A percentile compares a stretch with the other conserved stretches of the same genome.
These are phyloP conservation scores for Ctenosaura bakeri DNA, from an alignment of 2,797 vertebrate species.

Conservation along the genomic window DNA sequence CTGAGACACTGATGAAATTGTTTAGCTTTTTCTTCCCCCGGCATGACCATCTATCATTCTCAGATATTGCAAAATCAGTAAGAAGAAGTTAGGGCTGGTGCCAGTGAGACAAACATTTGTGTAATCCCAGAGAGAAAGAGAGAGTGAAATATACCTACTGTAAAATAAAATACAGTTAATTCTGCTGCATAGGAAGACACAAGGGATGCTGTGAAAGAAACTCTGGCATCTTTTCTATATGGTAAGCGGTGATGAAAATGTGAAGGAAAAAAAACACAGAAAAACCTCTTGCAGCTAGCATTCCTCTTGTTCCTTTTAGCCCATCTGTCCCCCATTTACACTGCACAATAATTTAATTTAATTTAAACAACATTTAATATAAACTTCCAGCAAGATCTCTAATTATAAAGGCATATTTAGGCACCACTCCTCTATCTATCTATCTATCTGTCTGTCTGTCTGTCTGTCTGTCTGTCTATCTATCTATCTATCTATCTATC, in stretches of 20 bases:
- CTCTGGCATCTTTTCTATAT: slow-evolving; percentile 2
- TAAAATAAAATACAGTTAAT: slow-evolving; percentile 68
- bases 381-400: not conserved
- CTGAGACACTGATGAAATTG: slow-evolving; percentile 56
- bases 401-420: not conserved
- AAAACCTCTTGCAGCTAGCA: no score
- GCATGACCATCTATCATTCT: slow-evolving; percentile 43
- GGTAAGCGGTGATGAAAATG: slow-evolving; percentile 45
- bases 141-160: slow-evolving; percentile 74
- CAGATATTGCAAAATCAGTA: slow-evolving; percentile 48
- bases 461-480: no score
- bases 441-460: no score
- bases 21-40: slow-evolving; percentile 53
- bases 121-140: slow-evolving; percentile 52
- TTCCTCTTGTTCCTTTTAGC: slow-evolving; percentile 44
- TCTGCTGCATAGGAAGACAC: slow-evolving; percentile 51
- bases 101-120: slow-evolving; percentile 63
- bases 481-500: no score
- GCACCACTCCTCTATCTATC: no score
- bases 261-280: not conserved
- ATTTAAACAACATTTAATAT: not conserved
- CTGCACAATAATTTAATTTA: not conserved
- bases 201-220: slow-evolving; percentile 54
- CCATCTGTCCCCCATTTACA: not conserved
- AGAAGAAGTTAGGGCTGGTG: not conserved